Base-by-base conservation (phyloP, 2,888 invertebrate genomes). In the Ceriagrion tenellum region DNA sequence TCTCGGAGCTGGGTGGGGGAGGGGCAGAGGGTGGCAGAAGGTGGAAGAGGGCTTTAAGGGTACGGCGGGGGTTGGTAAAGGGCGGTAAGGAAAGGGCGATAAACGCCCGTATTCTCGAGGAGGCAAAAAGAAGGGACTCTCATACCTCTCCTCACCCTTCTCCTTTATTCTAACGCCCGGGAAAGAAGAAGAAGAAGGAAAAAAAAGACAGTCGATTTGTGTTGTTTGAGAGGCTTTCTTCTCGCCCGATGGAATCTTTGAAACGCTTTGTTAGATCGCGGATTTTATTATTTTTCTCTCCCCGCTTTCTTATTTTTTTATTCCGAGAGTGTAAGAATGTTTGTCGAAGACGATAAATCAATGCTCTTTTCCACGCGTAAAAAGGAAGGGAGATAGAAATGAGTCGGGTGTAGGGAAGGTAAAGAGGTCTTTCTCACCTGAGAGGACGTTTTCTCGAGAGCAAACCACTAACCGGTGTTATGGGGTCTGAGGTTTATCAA, bases 311-410 rank as follows among this genome's bases (percentile, higher is more conserved):
- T 81, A 30, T 13, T 81, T 35, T 69, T 81, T 81, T 81, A 35
- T 81, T 81, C 81, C 16, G 35, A 35, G 35, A 47, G 63, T 26
- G 74, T 23, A 69, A 63, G 69, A 81, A 81, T 69, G 93, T 69
- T 93, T 69, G 59, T 55, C 93, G 47, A 93, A 93, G 47, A 69
- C 47, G 69, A 69, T 93, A 63, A 93, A 93, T 93, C 69, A 93
- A 93, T 69, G 93, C 93, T 23, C 23, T 63, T 69, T 56, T 40
- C 26, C 63, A 16, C 63, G n/a, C 63, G 47, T 47, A 47, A 47
- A 69, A 93, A 93, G 47, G 30, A 16, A 35, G 35, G 81, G 63
- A 30, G 91, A 40, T 35, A 26, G 47, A 69, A 81, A n/a, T 35
- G 81, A 81, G 35, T 81, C 1, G 81, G 16, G 12, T 35, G 81